Evolutionary conservation across 2,113 vertebrate species (phyloP).

Genomic region (Bubo bubo): DNA sequence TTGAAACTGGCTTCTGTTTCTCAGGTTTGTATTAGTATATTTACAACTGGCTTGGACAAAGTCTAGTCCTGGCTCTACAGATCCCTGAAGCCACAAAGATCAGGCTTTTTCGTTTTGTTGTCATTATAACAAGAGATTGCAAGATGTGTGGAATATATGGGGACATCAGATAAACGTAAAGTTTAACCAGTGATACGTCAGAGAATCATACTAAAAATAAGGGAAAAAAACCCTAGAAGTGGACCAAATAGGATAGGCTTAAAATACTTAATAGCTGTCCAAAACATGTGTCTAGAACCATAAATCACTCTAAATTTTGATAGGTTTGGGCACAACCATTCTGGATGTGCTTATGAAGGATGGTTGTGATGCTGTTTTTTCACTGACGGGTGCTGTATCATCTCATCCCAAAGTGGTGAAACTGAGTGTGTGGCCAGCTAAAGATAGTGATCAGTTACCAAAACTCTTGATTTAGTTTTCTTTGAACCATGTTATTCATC

Average conservation of each 20-base stretch:
- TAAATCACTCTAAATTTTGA: not conserved
- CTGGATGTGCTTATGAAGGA: not conserved
- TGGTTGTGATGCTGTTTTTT: not conserved
- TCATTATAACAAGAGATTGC: not conserved
- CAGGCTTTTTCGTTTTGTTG: not conserved
- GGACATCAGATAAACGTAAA: not conserved
- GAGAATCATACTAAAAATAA: not conserved
- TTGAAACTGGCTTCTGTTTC: not conserved
- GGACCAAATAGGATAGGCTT: not conserved
- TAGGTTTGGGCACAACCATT: not conserved
- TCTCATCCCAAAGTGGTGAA: not conserved
- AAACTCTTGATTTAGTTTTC: not conserved
- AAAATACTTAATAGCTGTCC: not conserved
- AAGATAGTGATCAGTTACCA: not conserved
- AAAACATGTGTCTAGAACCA: not conserved
- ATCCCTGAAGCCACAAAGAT: not conserved
- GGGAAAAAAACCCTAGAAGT: not conserved
- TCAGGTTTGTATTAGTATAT: not conserved
- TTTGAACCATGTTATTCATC: not conserved
- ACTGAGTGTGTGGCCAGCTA: not conserved
- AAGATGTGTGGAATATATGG: not conserved
- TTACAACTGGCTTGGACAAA: not conserved
- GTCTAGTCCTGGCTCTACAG: not conserved
- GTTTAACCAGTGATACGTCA: not conserved
- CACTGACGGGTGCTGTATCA: not conserved